Conservation (phyloP, 2,797 vertebrate species). For the Paramormyrops hopkinsi region DNA sequence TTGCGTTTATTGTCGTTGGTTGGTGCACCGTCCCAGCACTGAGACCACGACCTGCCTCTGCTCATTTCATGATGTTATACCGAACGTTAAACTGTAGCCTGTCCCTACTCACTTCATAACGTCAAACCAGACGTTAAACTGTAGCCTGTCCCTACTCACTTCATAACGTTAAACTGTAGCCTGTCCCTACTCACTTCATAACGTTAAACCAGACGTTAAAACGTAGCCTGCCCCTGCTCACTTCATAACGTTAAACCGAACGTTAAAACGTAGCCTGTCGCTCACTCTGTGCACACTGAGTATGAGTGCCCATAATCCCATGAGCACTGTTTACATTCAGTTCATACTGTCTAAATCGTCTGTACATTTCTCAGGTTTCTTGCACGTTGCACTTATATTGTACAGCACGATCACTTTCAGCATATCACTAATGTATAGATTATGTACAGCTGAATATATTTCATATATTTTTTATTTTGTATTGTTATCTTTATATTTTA, state of each 20-base stretch:
- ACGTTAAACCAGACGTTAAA: neutral
- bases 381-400: neutral
- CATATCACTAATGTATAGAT: neutral
- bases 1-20: constrained; percentile 22
- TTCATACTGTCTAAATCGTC: neutral
- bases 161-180: too few species aligned
- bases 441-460: neutral
- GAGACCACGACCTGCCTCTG: neutral
- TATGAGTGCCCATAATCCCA: neutral
- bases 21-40: neutral
- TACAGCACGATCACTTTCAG: neutral
- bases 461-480: neutral
- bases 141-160: too few species aligned
- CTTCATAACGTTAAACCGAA: neutral
- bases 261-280: neutral
- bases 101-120: neutral
- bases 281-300: neutral
- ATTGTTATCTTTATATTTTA: neutral
- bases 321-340: neutral
- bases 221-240: neutral
- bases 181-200: neutral
- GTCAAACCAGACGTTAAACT: neutral
- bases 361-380: neutral
- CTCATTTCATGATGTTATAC: neutral
- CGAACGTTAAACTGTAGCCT: neutral